phyloP scores from a whole-genome alignment of 1,140 invertebrate species.

The Euschistus heros region DNA sequence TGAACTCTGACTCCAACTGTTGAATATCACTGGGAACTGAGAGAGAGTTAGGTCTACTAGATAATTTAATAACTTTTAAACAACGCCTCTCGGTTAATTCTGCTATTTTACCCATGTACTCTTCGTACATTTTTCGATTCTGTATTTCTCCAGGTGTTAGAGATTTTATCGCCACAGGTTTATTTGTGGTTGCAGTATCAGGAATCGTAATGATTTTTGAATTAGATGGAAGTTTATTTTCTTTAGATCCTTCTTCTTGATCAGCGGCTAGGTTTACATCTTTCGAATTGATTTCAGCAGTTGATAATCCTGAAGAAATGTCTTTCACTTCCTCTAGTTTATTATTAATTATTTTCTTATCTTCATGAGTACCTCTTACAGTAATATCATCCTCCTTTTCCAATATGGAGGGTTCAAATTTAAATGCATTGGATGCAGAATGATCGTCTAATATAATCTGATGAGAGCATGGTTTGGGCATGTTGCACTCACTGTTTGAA shows the following conservation, averaged over 20 bases:
- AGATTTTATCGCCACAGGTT: constrained; percentile 28
- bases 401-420: no score
- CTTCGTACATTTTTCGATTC: constrained; percentile 66
- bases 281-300: not conserved
- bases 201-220: no score
- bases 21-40: constrained; percentile 1
- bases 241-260: no score
- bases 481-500: constrained; percentile 25
- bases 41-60: constrained; percentile 29
- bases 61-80: constrained; percentile 64
- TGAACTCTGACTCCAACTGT: constrained; percentile 30
- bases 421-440: no score
- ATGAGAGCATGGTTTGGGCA: constrained; percentile 30
- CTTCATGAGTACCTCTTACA: not conserved
- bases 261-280: constrained; percentile 1
- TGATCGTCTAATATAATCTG: constrained; percentile 32
- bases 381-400: no score
- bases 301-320: constrained; percentile 5
- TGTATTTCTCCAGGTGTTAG: constrained; percentile 49
- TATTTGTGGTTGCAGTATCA: no score
- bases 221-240: no score
- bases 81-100: constrained; percentile 65
- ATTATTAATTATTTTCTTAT: not conserved
- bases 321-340: constrained; percentile 27
- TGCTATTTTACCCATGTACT: constrained; percentile 65